phyloP scores from a whole-genome alignment of 2,888 invertebrate genomes.

The Drosophila formosana region DNA sequence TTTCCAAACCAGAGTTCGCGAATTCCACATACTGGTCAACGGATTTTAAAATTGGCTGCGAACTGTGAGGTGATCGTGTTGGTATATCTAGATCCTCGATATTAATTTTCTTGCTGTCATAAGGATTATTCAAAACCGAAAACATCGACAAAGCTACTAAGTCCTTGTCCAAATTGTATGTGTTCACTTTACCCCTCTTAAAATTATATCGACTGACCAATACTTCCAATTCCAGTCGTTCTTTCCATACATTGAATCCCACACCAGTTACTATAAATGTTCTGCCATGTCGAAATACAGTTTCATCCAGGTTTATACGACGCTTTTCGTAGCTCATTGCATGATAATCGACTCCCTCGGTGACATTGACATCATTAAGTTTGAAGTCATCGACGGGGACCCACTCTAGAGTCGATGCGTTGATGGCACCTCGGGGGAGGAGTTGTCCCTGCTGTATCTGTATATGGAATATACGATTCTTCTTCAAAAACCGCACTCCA shows the following conservation, averaged over 20 bases:
- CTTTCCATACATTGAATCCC: constrained; percentile 91
- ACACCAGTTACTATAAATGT: constrained; percentile 90
- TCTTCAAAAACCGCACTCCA: constrained; percentile 91
- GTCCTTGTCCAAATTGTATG: no score
- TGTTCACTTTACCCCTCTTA: constrained; percentile 88
- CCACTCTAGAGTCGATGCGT: constrained; percentile 88
- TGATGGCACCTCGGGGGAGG: constrained; percentile 88
- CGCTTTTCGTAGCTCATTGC: constrained; percentile 91
- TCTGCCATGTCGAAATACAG: constrained; percentile 86
- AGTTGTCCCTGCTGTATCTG: constrained; percentile 92
- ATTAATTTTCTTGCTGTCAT: constrained; percentile 86
- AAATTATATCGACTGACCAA: constrained; percentile 92
- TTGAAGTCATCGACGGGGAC: constrained; percentile 88
- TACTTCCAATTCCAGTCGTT: constrained; percentile 94
- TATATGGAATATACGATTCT: constrained; percentile 91
- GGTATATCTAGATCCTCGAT: constrained; percentile 89
- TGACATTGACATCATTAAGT: constrained; percentile 86
- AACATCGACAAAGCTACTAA: constrained; percentile 69
- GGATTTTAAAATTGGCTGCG: constrained; percentile 87
- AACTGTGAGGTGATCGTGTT: constrained; percentile 86
- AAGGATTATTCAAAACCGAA: no score
- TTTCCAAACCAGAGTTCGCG: constrained; percentile 89
- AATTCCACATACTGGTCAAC: constrained; percentile 89
- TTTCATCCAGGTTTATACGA: constrained; percentile 92
- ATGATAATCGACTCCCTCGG: constrained; percentile 90